Evolutionary conservation across 2,113 vertebrate species (phyloP).

Genomic region (Osmerus eperlanus): DNA sequence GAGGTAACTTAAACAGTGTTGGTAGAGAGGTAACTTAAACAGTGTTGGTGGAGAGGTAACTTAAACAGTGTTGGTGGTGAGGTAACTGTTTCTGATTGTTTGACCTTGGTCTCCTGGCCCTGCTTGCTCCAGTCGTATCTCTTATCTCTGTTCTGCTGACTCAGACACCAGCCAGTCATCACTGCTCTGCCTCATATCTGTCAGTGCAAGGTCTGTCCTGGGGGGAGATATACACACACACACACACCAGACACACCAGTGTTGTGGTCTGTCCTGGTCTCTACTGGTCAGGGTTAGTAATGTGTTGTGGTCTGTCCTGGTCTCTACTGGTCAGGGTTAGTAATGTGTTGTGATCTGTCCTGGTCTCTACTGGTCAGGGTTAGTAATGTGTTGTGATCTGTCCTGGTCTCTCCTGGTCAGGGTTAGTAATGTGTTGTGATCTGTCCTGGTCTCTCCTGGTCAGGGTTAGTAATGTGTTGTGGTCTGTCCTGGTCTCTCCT

Average conservation of each 20-base stretch:
- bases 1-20: background rate
- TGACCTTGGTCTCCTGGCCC: background rate
- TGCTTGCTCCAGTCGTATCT: background rate
- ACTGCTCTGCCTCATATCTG: no score
- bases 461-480: no score
- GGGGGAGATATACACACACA: background rate
- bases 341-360: no score
- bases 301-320: slow-evolving; percentile 1
- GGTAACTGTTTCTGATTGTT: background rate
- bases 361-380: background rate
- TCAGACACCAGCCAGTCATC: no score
- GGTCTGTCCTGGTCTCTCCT: no score
- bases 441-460: no score
- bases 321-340: no score
- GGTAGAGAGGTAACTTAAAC: background rate
- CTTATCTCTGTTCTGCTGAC: no score
- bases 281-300: background rate
- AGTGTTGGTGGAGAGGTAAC: no score
- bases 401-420: background rate
- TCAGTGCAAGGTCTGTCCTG: background rate
- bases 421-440: no score
- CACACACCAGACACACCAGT: no score
- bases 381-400: background rate
- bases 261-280: background rate
- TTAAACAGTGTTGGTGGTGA: background rate